Evolutionary conservation across 2,113 vertebrate genomes (phyloP).

Genomic region (Rhinoderma darwinii): DNA sequence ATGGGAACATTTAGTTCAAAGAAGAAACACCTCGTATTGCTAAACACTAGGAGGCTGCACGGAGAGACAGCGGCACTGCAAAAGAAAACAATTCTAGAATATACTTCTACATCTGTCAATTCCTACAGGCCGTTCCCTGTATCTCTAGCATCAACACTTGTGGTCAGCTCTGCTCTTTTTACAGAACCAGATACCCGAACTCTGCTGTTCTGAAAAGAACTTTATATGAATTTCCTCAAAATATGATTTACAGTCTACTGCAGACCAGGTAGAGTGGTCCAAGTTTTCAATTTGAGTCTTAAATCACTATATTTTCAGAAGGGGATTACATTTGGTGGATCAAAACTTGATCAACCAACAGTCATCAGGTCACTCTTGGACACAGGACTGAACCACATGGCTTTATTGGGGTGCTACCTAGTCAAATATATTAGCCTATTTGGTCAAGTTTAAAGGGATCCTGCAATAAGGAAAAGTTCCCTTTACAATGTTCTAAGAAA

Average conservation of each 20-base stretch:
- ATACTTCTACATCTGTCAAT: not conserved
- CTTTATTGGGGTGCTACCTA: no score
- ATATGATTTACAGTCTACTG: not conserved
- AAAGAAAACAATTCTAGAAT: constrained; percentile 7
- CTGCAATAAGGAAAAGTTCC: not conserved
- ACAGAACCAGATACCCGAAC: not conserved
- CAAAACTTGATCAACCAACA: not conserved
- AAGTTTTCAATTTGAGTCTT: not conserved
- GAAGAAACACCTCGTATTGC: constrained; percentile 48
- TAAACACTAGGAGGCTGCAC: constrained; percentile 63
- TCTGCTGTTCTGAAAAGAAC: not conserved
- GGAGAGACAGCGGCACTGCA: constrained; percentile 62
- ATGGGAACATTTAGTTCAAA: constrained; percentile 64
- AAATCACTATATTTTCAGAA: not conserved
- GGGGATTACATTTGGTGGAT: no score
- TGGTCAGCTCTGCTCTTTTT: not conserved
- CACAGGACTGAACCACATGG: not conserved
- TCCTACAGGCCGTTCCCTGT: not conserved
- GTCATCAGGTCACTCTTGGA: not conserved
- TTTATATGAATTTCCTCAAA: not conserved
- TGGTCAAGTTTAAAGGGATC: not conserved
- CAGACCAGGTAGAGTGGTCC: not conserved
- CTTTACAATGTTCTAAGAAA: not conserved
- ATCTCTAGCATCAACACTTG: not conserved
- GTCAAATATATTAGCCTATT: not conserved